Evolutionary conservation across 1,140 invertebrate genomes (phyloP).

Genomic region (Scylla paramamosain): DNA sequence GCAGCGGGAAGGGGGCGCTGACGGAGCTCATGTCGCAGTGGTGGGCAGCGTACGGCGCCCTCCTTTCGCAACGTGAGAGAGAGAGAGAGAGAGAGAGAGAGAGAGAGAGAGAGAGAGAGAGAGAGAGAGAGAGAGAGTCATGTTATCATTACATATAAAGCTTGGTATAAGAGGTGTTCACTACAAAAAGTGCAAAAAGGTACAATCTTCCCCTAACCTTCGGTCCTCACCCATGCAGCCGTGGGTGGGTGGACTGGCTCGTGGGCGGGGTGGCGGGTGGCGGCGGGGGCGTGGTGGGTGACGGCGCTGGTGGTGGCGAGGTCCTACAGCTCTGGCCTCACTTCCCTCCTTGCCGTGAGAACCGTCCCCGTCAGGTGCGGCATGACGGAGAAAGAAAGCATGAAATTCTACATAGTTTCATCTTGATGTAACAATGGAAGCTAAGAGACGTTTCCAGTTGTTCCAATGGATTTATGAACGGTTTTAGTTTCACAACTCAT

Average conservation of each 20-base stretch:
- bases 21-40: conserved; percentile 32
- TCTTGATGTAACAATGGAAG: background rate
- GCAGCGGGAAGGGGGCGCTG: background rate
- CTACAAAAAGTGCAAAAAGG: no score
- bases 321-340: conserved; percentile 74
- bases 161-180: no score
- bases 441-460: no score
- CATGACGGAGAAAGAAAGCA: background rate
- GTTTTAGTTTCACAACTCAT: no score
- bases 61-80: conserved; percentile 63
- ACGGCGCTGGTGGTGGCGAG: conserved; percentile 61
- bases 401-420: no score
- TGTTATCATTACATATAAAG: no score
- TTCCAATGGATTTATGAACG: no score
- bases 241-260: background rate
- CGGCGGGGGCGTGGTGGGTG: conserved; percentile 62
- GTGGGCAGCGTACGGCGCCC: conserved; percentile 63
- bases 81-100: background rate
- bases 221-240: background rate
- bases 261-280: conserved; percentile 52
- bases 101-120: conserved; percentile 42
- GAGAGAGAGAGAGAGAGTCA: conserved; percentile 24
- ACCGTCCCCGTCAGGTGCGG: conserved; percentile 62
- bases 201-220: no score
- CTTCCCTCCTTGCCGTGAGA: conserved; percentile 76